These are phyloP conservation scores for Leptodirus hochenwartii DNA, from an alignment of 2,888 invertebrate species.

Conservation along the genomic window DNA sequence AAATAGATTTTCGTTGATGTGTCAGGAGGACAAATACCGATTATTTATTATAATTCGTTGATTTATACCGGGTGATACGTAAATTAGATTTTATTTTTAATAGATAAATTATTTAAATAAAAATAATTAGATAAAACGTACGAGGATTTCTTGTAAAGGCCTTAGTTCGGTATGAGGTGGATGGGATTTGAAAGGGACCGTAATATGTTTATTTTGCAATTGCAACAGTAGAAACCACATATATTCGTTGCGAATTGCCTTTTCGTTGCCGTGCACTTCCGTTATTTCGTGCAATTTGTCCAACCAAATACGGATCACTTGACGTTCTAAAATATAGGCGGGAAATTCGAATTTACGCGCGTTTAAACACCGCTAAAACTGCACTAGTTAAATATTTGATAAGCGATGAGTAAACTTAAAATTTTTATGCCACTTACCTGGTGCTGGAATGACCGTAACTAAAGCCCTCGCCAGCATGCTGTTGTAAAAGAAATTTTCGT, in stretches of 20 bases:
- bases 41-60: constrained; percentile 1
- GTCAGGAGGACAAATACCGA: background rate
- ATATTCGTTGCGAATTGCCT: constrained; percentile 26
- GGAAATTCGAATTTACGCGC: too few relatives aligned
- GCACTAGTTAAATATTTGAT: too few relatives aligned
- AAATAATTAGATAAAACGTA: constrained; percentile 12
- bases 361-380: too few relatives aligned
- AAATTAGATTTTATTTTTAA: constrained; percentile 1
- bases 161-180: constrained; percentile 21
- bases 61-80: too few relatives aligned
- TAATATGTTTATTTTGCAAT: constrained; percentile 24
- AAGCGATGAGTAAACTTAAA: too few relatives aligned
- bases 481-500: constrained; percentile 28
- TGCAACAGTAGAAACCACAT: constrained; percentile 29
- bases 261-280: constrained; percentile 18
- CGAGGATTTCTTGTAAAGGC: constrained; percentile 24
- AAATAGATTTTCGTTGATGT: background rate
- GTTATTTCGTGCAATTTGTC: constrained; percentile 22
- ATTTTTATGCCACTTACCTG: too few relatives aligned
- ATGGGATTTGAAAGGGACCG: constrained; percentile 23
- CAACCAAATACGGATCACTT: constrained; percentile 23
- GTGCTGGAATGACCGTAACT: constrained; percentile 24
- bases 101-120: background rate
- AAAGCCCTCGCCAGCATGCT: constrained; percentile 27
- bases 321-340: constrained; percentile 17